phyloP scores from a whole-genome alignment of 2,888 invertebrate genomes.

The Dinocampus coccinellae region DNA sequence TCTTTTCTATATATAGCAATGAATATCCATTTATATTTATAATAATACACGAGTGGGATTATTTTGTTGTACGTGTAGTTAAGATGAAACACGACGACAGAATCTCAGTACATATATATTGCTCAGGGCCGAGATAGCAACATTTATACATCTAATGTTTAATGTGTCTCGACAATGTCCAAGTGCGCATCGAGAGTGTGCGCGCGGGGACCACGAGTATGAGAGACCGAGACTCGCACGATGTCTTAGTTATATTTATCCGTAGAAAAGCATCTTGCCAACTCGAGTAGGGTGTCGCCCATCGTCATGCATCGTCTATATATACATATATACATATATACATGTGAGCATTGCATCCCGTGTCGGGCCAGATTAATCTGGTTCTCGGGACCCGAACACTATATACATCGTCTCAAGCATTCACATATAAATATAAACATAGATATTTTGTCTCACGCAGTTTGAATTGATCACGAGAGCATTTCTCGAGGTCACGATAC shows the following conservation, averaged over 20 bases:
- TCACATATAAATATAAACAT: conserved; percentile 22
- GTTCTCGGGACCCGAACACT: conserved; percentile 46
- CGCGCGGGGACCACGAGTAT: conserved; percentile 15
- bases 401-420: conserved; percentile 24
- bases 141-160: background rate
- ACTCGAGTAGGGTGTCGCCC: conserved; percentile 65
- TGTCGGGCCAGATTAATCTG: conserved; percentile 58
- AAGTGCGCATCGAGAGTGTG: background rate
- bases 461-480: background rate
- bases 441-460: conserved; percentile 1
- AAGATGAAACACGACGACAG: background rate
- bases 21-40: too few relatives aligned
- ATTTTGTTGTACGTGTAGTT: conserved; percentile 1
- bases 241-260: conserved; percentile 28
- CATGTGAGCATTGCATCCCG: conserved; percentile 36
- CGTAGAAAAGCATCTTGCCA: conserved; percentile 57
- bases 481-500: background rate
- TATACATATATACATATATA: background rate
- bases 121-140: background rate
- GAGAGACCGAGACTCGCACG: background rate
- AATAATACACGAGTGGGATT: background rate
- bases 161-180: background rate
- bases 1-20: too few relatives aligned
- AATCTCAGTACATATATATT: conserved; percentile 4
- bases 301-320: conserved; percentile 33